phyloP scores from a whole-genome alignment of 1,140 invertebrate genomes.

The Pemphigus obesinymphae region DNA sequence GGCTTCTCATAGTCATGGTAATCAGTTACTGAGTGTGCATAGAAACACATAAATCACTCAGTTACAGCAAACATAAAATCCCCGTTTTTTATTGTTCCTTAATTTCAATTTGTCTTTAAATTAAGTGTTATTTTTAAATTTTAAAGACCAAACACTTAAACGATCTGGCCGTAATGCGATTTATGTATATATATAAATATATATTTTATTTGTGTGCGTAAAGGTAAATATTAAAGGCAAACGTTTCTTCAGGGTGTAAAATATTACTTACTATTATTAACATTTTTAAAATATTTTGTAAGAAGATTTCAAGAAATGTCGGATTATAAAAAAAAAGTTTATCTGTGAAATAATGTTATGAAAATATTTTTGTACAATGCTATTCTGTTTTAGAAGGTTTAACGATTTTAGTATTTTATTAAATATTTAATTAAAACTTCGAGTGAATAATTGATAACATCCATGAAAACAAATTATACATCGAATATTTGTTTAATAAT shows the following conservation, averaged over 20 bases:
- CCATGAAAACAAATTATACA: not conserved
- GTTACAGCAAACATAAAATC: too few species aligned
- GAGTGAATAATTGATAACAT: not conserved
- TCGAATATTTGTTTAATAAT: not conserved
- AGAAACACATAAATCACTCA: too few species aligned
- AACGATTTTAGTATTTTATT: not conserved
- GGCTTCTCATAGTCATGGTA: too few species aligned
- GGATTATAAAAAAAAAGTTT: not conserved
- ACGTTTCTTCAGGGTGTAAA: not conserved
- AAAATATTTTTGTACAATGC: not conserved
- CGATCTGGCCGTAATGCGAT: not conserved
- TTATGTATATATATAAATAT: too few species aligned
- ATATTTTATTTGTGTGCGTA: too few species aligned
- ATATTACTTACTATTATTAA: not conserved
- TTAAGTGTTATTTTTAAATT: too few species aligned
- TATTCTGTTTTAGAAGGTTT: not conserved
- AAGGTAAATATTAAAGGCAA: too few species aligned
- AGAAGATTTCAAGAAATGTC: not conserved
- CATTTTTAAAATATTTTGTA: not conserved
- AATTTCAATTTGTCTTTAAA: too few species aligned
- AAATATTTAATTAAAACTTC: conserved; percentile 17
- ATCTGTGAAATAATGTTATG: not conserved
- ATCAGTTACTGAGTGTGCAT: too few species aligned
- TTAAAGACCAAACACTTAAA: not conserved
- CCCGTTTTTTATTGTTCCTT: too few species aligned